These are phyloP conservation scores for Rynchops niger DNA, from an alignment of 2,113 vertebrate genomes.

Conservation along the genomic window DNA sequence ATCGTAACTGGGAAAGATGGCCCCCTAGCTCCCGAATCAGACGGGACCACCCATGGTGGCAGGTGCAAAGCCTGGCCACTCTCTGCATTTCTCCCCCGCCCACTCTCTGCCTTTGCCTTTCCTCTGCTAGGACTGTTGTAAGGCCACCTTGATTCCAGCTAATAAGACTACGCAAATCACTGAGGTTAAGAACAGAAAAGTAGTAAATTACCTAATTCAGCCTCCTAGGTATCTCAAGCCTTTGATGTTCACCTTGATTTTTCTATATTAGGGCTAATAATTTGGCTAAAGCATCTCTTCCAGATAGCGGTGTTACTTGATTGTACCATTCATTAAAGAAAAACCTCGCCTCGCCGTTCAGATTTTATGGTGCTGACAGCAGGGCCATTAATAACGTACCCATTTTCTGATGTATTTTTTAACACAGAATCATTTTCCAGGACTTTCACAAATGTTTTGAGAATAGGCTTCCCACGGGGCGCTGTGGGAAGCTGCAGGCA, in stretches of 20 bases:
- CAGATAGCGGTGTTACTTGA: not conserved
- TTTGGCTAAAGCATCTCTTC: not conserved
- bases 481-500: not conserved
- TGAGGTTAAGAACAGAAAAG: not conserved
- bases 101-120: not conserved
- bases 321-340: not conserved
- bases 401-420: slow-evolving; percentile 13
- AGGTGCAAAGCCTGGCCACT: not conserved
- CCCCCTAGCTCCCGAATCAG: not conserved
- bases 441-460: not conserved
- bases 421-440: not conserved
- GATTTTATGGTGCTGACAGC: not conserved
- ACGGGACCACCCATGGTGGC: not conserved
- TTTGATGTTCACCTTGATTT: slow-evolving; percentile 10
- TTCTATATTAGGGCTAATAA: not conserved
- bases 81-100: not conserved
- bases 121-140: not conserved
- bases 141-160: not conserved
- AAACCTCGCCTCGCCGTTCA: not conserved
- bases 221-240: not conserved
- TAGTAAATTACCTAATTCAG: not conserved
- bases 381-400: not conserved
- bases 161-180: not conserved
- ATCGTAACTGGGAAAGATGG: rapidly evolving
- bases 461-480: rapidly evolving